Base-by-base conservation (phyloP, 2,797 vertebrate genomes). In the Sarcophilus harrisii region DNA sequence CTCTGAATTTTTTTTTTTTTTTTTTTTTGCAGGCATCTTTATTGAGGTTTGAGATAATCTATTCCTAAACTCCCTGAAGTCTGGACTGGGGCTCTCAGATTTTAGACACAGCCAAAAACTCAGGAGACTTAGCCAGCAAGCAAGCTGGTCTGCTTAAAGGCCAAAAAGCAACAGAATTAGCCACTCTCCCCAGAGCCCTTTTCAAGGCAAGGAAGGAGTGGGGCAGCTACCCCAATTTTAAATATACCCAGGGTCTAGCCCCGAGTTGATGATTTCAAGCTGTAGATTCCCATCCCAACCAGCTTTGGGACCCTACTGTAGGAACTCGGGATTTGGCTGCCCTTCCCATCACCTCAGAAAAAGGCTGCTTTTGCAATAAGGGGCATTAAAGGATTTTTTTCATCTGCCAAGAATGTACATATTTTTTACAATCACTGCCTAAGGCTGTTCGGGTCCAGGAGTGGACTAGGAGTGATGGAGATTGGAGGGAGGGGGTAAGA, bases 311-410 rank as follows among this genome's bases (percentile, higher is more conserved):
- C 98, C 97, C 98, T 98, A 98, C 98, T 99, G 98, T 98, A 98
- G 98, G 98, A 99, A 98, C 98, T 99, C 98, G 99, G 98, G 91
- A 97, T 98, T 99, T 99, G 99, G 99, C 99, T 99, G 99, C 98
- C 99, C 99, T 99, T 99, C 97, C 98, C 96, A 93, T 99, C 99
- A 99, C 99, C 99, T 98, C 98, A 98, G 97, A 98, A 97, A 98
- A 98, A 98, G 98, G 98, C 98, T 90, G 91, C 95, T 98, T 99
- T 97, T 94, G 91, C 98, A 99, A 98, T 87, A 95, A 98, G 98
- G 97, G 98, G 96, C 96, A 95, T 95, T 97, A 91, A 93, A 98
- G 95, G 95, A 97, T 94, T 98, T 81, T 81, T 38, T 97, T 98
- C 93, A 93, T 98, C 97, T 96, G 94, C 97, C 97, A 98, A 97